Base-by-base conservation (phyloP, 37 sponge, comb jelly and placozoan species). In the Crambe crambe region DNA sequence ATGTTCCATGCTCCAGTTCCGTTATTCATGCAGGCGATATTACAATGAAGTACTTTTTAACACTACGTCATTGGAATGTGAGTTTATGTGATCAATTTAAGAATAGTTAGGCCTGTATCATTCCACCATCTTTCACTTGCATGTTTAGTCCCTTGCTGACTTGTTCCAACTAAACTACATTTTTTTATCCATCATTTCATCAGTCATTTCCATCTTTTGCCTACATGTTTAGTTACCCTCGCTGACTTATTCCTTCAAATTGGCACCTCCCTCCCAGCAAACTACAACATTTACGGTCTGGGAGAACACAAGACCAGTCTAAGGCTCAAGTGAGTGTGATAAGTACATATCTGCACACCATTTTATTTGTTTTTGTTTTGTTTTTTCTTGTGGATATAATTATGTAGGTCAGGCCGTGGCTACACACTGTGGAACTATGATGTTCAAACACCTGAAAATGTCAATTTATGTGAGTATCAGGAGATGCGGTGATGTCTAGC, bases 371-470 rank as follows among this genome's bases (percentile, higher is more conserved):
- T n/a, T n/a, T n/a, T 47, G 51, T 47, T 40, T 70, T 73, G 37
- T 70, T 3, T 54, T 41, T 41, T 73, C 2, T 3, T 44, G 38
- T 18, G 25, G 30, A 68, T 43, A 63, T 70, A 15, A 15, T 47
- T 15, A 21, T 15, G 6, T 12, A 47, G 51, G 51, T 15, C 26
- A 82, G 80, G 51, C 6, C 51, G 51, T 47, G 51, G 51, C 0
- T 88, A 82, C 69, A 91, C 95, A 0, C 44, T 95, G 5, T 95
- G 91, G 89, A 95, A 84, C 61, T 85, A 60, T 64, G 92, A 95
- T 73, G 89, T 43, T 36, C 75, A 71, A 2, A 95, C 95, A 21
- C 95, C 95, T 0, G 42, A 22, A 10, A 22, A 78, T 30, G 42
- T 88, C 51, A 95, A 95, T 42, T 57, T 95, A 10, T 95, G 93